phyloP scores from a whole-genome alignment of 53 echinoderm and acorn worm genomes.

The Echinometra lucunter region DNA sequence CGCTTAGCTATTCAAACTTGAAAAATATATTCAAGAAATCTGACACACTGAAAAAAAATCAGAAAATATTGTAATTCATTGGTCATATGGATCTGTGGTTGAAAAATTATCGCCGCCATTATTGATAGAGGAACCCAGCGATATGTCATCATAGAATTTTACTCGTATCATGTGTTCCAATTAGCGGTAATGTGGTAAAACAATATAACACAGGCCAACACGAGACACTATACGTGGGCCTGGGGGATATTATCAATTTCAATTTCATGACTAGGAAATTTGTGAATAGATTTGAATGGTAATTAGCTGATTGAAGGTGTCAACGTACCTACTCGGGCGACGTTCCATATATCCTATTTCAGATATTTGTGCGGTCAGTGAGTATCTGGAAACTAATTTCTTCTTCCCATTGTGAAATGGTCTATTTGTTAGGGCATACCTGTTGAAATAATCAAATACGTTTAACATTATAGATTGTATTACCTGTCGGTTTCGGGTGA shows the following conservation, averaged over 20 bases:
- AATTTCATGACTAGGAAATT: constrained; percentile 35
- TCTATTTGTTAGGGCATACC: background rate
- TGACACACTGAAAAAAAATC: background rate
- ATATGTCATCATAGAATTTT: constrained; percentile 33
- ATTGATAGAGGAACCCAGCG: background rate
- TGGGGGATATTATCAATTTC: constrained; percentile 36
- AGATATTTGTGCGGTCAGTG: background rate
- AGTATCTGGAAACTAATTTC: background rate
- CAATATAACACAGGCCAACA: background rate
- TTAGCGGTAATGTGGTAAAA: background rate
- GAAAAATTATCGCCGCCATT: background rate
- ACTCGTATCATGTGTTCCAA: background rate
- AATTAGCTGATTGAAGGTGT: constrained; percentile 45
- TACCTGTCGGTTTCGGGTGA: background rate
- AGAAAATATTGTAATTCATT: background rate
- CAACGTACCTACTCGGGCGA: background rate
- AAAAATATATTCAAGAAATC: background rate
- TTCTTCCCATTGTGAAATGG: background rate
- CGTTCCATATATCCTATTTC: constrained; percentile 33
- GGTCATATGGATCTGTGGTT: background rate
- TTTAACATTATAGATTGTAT: background rate
- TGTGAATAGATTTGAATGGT: constrained; percentile 26
- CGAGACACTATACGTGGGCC: constrained; percentile 19
- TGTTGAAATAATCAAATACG: background rate
- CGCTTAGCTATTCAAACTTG: background rate